phyloP scores from a whole-genome alignment of 1,140 invertebrate genomes.

The Tetranychus urticae region DNA sequence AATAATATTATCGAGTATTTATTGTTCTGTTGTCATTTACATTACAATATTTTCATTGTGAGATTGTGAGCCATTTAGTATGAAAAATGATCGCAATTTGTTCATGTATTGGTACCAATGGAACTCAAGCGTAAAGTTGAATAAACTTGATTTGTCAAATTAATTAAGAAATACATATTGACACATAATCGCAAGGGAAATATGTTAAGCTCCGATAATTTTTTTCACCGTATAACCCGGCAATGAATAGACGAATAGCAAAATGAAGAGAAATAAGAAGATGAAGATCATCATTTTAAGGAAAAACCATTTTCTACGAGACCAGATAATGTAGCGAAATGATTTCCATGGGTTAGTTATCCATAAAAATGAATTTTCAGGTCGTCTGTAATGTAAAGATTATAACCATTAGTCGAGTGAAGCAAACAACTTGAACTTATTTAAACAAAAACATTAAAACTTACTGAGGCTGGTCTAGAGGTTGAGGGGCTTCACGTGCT shows the following conservation, averaged over 20 bases:
- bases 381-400: slow-evolving; percentile 39
- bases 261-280: slow-evolving; percentile 36
- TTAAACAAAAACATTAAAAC: slow-evolving; percentile 10
- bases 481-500: slow-evolving; percentile 61
- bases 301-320: slow-evolving; percentile 75
- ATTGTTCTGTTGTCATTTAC: no score
- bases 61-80: no score
- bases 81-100: no score
- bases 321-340: slow-evolving; percentile 70
- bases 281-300: slow-evolving; percentile 41
- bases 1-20: no score
- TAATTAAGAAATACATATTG: no score
- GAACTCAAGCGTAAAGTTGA: no score
- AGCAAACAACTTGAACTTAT: not conserved
- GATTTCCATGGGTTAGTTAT: slow-evolving; percentile 72
- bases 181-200: not conserved
- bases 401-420: not conserved
- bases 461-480: slow-evolving; percentile 69
- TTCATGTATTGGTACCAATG: no score
- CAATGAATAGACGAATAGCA: not conserved
- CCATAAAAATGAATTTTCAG: slow-evolving; percentile 77
- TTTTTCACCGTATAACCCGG: not conserved
- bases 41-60: no score
- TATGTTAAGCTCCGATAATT: not conserved
- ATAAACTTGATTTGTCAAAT: no score